Evolutionary conservation across 2,113 vertebrate species (phyloP), one percentile per base, ranked within the genome.

Genomic region (Polypterus senegalus): DNA sequence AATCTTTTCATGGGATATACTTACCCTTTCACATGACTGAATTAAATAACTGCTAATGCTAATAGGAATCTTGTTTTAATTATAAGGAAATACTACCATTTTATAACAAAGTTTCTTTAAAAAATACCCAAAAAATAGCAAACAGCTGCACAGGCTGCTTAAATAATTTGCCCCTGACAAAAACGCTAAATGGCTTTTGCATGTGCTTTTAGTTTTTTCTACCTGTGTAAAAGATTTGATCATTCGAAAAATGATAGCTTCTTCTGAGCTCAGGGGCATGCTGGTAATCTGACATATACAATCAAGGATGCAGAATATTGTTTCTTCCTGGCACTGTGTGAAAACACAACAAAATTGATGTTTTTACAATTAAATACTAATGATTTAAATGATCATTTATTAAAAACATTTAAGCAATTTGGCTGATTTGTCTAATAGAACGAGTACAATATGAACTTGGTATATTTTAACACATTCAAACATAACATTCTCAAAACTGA

Each of bases 211-310:
- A 3, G 27, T 27, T 27, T 27, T 27, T 61, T 63, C 71, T 61
- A 88, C 86, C 76, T 75, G 78, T 64, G 83, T 88, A 8, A 89
- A 74, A 6, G 83, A 76, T 55, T 56, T 66, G 56, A 83, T 66
- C 52, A 88, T 75, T 10, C 81, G 75, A 3, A 61, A 70, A n/a
- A 89, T 73, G 55, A 86, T 70, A 5, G 71, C 62, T 0, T 83
- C 82, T 70, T 86, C 84, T 70, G 76, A 71, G 65, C 76, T 73
- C 64, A 81, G 79, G 76, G 83, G 82, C 52, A 82, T 61, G 49
- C 73, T 64, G 62, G 76, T 78, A 63, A 88, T 78, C 7, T 78
- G 80, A 55, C 77, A 78, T 69, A 87, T 74, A 63, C 81, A 86
- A 64, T 72, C 74, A 68, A 89, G 71, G 48, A 89, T 69, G 68